Base-by-base conservation (phyloP, 2,797 vertebrate genomes). In the Thaleichthys pacificus region DNA sequence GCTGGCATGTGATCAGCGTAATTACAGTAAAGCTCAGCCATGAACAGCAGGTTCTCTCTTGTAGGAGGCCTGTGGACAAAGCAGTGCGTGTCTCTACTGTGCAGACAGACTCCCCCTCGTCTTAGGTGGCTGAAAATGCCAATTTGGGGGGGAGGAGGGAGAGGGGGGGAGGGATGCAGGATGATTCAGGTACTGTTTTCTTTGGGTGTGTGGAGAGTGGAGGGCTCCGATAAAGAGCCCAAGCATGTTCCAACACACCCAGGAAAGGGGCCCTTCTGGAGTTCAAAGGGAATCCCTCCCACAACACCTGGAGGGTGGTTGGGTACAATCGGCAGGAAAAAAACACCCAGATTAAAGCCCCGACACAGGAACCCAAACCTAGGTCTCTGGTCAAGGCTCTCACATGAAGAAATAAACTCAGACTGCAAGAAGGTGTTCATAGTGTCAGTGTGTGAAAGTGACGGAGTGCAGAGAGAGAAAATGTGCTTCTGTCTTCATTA, bases 281-380 rank as follows among this genome's bases (percentile, higher is more conserved):
- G 83, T 87, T 88, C 84, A 87, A 87, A 87, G 79, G 76, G 69
- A 79, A 82, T 60, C 70, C 24, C 65, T 73, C 73, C 71, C 69
- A 58, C 71, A 79, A 82, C 87, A 87, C 84, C 87, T 88, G 87
- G 85, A 73, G 67, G 64, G 64, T 32, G 82, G 72, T 70, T 73
- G 68, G 60, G 68, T 63, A 72, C 67, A 62, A 66, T 51, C 35
- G 42, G 66, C 57, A 32, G 51, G 62, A 71, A 68, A 62, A 30
- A 58, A 4, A 58, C 68, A 21, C 12, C 30, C 21, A 22, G 11
- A 61, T 60, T 51, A 67, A 60, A 64, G 57, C 30, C 14, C 30
- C 35, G 66, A 57, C 35, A 32, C 65, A 32, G 21, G 32, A 63
- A 62, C 21, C 22, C 58, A 17, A 14, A 22, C 28, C 17, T 19